Base-by-base conservation (phyloP, 2,888 invertebrate genomes). In the Zygothrica quintamaculata region DNA sequence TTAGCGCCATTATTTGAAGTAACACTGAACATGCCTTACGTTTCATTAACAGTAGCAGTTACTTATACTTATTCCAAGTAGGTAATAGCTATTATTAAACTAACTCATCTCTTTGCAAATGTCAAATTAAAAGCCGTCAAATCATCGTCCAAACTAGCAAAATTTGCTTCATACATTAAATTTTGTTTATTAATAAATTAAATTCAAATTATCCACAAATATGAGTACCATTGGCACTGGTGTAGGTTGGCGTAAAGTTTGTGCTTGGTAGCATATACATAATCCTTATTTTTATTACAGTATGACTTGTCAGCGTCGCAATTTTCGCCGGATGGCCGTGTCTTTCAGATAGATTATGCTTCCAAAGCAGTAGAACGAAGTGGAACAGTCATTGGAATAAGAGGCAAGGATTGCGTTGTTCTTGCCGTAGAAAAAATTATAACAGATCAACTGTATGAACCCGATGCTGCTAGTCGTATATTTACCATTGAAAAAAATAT, bases 261-360 rank as follows among this genome's bases (percentile, higher is more conserved):
- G 2, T 1, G 8, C 18, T 12, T 12, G 0, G 11, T 7, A 5
- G 5, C n/a, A 5, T 4, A 5, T 12, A 31, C 0, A 18, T 16
- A 22, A 31, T n/a, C 7, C 2, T 8, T 12, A 62, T 74, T 93
- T 93, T 51, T 1, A 56, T 58, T 62, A 5, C 43, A 98, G 98
- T 99, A 99, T 91, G 99, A 99, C 94, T 93, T 99, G 87, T 99
- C 99, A 62, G 99, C 99, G n/a, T 98, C 99, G 36, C 99, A 99
- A 93, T 99, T 99, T 92, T 99, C 99, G 1, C 99, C 99, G 1
- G 99, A 99, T 91, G 99, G 99, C 7, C 93, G 99, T 81, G 99
- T 99, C 29, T 99, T 99, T 92, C 99, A 99, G 94, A 98, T 99
- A 1, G 99, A 99, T 93, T 99, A 99, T 92, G 99, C 99, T 2